phyloP scores from a whole-genome alignment of 2,113 vertebrate genomes.

The Paradisaea rubra region DNA sequence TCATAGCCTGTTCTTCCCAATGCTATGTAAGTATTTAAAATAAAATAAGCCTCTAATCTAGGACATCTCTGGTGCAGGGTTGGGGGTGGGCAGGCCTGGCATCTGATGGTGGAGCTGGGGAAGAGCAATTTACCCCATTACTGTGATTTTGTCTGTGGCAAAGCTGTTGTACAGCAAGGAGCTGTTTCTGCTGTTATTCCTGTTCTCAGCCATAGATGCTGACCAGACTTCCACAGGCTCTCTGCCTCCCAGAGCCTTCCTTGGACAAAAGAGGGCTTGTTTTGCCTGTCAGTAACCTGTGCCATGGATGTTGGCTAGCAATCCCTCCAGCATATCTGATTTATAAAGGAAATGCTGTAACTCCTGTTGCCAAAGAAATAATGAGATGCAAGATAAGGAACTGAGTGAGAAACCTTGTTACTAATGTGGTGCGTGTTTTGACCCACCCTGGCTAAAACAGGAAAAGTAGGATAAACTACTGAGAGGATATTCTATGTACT shows the following conservation, averaged over 20 bases:
- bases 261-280: neutral
- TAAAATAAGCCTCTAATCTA: neutral
- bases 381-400: constrained; percentile 27
- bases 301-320: neutral
- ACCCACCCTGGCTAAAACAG: neutral
- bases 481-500: fast-evolving
- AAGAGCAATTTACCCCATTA: neutral
- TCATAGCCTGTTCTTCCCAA: neutral
- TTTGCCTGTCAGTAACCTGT: neutral
- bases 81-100: neutral
- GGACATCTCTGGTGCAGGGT: neutral
- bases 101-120: neutral
- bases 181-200: neutral
- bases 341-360: constrained; percentile 14
- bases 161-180: neutral
- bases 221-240: neutral
- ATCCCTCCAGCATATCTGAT: neutral
- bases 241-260: neutral
- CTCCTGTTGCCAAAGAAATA: constrained; percentile 33
- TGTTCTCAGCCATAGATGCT: neutral
- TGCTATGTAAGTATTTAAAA: neutral
- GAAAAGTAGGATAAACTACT: neutral
- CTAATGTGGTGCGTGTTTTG: neutral
- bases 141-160: neutral
- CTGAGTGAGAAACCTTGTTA: neutral